These are phyloP conservation scores for Hydrophis major DNA, from an alignment of 2,797 vertebrate genomes.

Conservation along the genomic window DNA sequence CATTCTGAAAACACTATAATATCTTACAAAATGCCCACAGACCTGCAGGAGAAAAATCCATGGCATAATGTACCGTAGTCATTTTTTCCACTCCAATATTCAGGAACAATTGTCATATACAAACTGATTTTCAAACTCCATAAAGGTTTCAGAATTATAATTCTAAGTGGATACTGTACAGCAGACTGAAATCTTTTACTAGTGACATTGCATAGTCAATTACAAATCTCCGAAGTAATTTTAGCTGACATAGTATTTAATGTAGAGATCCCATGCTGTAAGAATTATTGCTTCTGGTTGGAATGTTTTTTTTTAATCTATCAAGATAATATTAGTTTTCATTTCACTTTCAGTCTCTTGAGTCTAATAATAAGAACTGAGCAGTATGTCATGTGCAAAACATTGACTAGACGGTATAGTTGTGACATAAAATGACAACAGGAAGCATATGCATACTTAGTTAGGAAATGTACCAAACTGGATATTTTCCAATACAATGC, in stretches of 20 bases:
- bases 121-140: conserved; percentile 35
- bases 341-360: conserved; percentile 32
- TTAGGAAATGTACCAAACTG: not conserved
- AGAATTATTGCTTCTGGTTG: conserved; percentile 37
- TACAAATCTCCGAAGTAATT: conserved; percentile 41
- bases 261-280: conserved; percentile 20
- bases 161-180: conserved; percentile 28
- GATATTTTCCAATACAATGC: conserved; percentile 14
- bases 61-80: not conserved
- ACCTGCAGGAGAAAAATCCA: not conserved
- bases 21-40: not conserved
- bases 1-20: not conserved
- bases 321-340: conserved; percentile 21
- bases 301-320: conserved; percentile 15
- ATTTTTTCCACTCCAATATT: conserved; percentile 14
- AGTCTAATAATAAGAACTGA: conserved; percentile 20
- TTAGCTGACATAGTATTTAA: conserved; percentile 32
- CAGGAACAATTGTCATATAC: not conserved
- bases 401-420: conserved; percentile 27
- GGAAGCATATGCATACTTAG: conserved; percentile 17
- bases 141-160: conserved; percentile 32
- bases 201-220: conserved; percentile 41
- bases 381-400: conserved; percentile 21
- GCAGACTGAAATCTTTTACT: conserved; percentile 26
- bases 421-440: conserved; percentile 33